Percentiles rank a stretch among this genome's conserved stretches.
phyloP scores from a whole-genome alignment of 2,797 vertebrate species.

The Micropoecilia bifurca region DNA sequence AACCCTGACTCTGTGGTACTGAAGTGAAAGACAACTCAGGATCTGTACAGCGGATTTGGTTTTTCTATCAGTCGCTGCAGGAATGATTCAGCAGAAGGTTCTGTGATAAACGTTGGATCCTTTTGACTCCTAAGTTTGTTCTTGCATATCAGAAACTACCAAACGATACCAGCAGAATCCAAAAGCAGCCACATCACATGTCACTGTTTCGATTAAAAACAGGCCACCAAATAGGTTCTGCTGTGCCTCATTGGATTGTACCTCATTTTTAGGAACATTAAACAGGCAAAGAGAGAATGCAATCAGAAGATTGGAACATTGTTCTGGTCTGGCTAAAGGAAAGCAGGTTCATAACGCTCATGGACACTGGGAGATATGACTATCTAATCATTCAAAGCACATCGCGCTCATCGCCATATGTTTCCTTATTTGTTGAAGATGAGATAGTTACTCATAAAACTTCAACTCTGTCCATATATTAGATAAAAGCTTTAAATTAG shows the following conservation, averaged over 20 bases:
- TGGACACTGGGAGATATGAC: neutral
- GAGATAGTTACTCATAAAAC: neutral
- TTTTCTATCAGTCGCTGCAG: neutral
- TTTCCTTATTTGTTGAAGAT: conserved; percentile 2
- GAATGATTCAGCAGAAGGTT: neutral
- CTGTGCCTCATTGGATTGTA: neutral
- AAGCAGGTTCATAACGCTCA: conserved; percentile 14
- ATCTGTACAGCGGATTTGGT: neutral
- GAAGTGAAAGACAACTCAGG: neutral
- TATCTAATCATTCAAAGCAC: neutral
- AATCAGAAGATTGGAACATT: neutral
- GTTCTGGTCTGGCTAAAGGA: conserved; percentile 4
- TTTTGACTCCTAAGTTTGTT: neutral
- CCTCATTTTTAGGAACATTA: neutral
- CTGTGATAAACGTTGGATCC: neutral
- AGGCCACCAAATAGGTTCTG: neutral
- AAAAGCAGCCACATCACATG: neutral
- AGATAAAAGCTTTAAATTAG: neutral
- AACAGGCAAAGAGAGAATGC: neutral
- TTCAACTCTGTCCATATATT: neutral
- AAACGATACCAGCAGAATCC: neutral
- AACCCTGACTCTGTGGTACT: neutral
- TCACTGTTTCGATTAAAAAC: neutral
- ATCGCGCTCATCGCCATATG: neutral
- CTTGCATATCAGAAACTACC: neutral